phyloP scores from a whole-genome alignment of 2,888 invertebrate genomes.

The Apotomis capreana region DNA sequence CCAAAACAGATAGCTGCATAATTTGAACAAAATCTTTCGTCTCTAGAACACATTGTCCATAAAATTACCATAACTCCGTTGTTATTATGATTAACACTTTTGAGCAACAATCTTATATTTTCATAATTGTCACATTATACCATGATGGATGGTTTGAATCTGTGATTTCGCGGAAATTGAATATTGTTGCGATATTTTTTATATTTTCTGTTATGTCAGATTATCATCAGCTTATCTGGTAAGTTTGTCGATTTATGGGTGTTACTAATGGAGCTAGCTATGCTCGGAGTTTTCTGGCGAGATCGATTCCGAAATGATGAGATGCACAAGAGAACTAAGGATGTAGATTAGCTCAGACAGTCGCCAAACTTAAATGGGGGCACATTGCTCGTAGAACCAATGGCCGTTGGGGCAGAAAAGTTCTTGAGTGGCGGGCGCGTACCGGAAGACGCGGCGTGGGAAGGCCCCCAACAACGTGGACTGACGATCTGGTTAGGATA shows the following conservation, averaged over 20 bases:
- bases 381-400: too few species aligned
- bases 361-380: too few species aligned
- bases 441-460: too few species aligned
- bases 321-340: too few species aligned
- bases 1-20: conserved; percentile 13
- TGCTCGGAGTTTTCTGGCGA: too few species aligned
- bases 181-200: neutral
- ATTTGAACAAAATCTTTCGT: conserved; percentile 17
- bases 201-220: too few species aligned
- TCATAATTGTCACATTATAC: conserved; percentile 27
- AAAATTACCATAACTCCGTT: conserved; percentile 42
- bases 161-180: neutral
- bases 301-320: too few species aligned
- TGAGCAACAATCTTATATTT: conserved; percentile 14
- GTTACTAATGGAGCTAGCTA: neutral
- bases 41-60: conserved; percentile 21
- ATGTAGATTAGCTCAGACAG: too few species aligned
- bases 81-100: conserved; percentile 40
- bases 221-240: neutral
- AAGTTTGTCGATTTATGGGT: neutral
- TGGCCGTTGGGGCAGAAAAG: too few species aligned
- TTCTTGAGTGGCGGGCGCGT: too few species aligned
- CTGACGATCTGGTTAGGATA: too few species aligned
- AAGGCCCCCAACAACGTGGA: too few species aligned
- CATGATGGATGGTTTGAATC: conserved; percentile 23